Base-by-base conservation (phyloP, 64 coral and sea anemone genomes). In the Pachyseris speciosa region DNA sequence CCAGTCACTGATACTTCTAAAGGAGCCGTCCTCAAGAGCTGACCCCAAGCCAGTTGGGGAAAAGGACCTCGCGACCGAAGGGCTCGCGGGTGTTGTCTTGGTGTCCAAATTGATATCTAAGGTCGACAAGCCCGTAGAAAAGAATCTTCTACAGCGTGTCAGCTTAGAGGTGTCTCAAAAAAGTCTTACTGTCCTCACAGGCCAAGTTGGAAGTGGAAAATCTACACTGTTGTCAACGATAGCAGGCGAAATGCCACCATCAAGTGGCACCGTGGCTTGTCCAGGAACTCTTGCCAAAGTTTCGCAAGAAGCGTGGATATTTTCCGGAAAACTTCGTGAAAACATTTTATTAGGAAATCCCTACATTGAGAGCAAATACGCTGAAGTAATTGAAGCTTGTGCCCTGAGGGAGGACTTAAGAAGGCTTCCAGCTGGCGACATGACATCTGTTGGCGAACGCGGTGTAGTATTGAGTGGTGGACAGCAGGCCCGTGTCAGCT, bases 181-280 rank as follows among this genome's bases (percentile, higher is more conserved):
- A 0, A 80, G 69, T 31, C 68, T 91, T 1, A 83, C 68, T 20
- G 79, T 67, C 7, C 29, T 91, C 27, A 61, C 67, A 28, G 89
- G 89, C 19, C 79, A 28, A 22, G 89, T 91, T 20, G 89, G 89
- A 7, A 58, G 64, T 70, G 89, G 89, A 19, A 91, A 91, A 36
- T 91, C 89, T 13, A 83, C 76, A 72, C 76, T 91, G 5, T 67
- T 91, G 27, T 70, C 78, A 13, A 22, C 53, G 32, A 74, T 91
- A 44, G 77, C 83, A 7, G 89, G 89, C 7, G 78, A 91, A 68
- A 11, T 91, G 26, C 11, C 32, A 29, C 43, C 44, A 57, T 30
- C 68, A 2, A 42, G 59, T 26, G 89, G 79, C 12, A 57, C 66
- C 24, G 32, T 84, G 64, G 11, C 2, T 3, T 38, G 59, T 13